Evolutionary conservation across 2,113 vertebrate genomes (phyloP).

Genomic region (Saguinus imperator): DNA sequence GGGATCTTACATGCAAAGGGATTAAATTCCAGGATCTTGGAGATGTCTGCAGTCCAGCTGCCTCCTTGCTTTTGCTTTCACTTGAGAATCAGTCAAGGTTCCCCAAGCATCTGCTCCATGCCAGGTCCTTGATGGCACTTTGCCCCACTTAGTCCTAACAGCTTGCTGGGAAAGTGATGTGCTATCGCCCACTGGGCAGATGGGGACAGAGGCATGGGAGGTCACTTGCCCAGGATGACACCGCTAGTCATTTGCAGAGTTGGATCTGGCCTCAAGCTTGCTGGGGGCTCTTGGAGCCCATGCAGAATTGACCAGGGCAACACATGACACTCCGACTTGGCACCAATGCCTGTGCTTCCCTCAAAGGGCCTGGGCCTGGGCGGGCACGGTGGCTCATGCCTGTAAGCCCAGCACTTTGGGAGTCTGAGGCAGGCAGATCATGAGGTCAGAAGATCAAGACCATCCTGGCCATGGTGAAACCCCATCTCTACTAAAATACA

Average conservation of each 20-base stretch:
- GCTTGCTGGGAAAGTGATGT: too few relatives aligned
- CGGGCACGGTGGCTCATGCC: too few relatives aligned
- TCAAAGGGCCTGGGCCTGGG: not conserved
- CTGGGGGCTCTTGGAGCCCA: not conserved
- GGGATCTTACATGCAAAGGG: not conserved
- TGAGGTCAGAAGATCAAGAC: too few relatives aligned
- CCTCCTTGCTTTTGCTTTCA: not conserved
- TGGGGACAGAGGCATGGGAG: too few relatives aligned
- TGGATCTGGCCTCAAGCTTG: not conserved
- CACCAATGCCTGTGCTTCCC: not conserved
- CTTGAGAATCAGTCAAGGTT: not conserved
- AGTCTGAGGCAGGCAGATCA: too few relatives aligned
- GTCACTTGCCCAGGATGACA: not conserved
- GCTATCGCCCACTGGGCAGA: not conserved
- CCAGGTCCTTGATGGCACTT: not conserved
- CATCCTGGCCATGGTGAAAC: too few relatives aligned
- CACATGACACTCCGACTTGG: not conserved
- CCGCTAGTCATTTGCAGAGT: not conserved
- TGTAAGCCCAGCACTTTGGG: too few relatives aligned
- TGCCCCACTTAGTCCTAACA: not conserved
- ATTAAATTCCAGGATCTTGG: not conserved
- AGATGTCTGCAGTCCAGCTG: not conserved
- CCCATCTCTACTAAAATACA: too few relatives aligned
- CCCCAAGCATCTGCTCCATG: not conserved
- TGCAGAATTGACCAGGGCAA: not conserved